phyloP scores from a whole-genome alignment of 2,113 vertebrate genomes.

The Erinaceus europaeus region DNA sequence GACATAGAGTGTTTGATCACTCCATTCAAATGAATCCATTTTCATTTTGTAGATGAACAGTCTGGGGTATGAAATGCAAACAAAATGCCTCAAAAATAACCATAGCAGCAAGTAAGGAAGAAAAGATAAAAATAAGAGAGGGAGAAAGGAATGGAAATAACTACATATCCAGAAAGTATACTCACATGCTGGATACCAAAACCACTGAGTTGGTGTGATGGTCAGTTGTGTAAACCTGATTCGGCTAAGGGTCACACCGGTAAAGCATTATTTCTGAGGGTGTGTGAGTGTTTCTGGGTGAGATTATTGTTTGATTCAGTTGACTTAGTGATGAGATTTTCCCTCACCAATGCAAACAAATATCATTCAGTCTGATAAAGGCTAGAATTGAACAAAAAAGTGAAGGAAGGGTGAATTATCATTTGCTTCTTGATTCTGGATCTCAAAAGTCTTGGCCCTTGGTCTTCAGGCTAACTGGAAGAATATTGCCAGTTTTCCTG shows the following conservation, averaged over 20 bases:
- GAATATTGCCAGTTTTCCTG: background rate
- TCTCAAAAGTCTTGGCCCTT: background rate
- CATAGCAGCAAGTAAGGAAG: background rate
- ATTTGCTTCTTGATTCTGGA: background rate
- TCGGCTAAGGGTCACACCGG: background rate
- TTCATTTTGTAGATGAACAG: slow-evolving; percentile 16
- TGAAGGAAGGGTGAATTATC: background rate
- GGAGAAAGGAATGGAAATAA: background rate
- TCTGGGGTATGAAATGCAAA: background rate
- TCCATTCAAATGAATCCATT: background rate
- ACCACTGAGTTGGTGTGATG: background rate
- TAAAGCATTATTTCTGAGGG: background rate
- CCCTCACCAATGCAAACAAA: background rate
- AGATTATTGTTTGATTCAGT: background rate
- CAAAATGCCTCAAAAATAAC: background rate
- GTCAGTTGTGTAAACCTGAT: background rate
- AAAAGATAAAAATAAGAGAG: background rate
- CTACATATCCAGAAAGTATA: background rate
- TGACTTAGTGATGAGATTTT: background rate
- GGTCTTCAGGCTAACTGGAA: background rate
- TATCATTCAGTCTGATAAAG: background rate
- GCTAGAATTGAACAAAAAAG: background rate
- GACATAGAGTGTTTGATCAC: background rate
- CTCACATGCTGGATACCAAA: background rate
- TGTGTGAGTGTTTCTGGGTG: background rate